Percentiles rank a stretch among this genome's conserved stretches.
Conservation (phyloP, 2,888 invertebrate species). For the Shargacucullia verbasci region DNA sequence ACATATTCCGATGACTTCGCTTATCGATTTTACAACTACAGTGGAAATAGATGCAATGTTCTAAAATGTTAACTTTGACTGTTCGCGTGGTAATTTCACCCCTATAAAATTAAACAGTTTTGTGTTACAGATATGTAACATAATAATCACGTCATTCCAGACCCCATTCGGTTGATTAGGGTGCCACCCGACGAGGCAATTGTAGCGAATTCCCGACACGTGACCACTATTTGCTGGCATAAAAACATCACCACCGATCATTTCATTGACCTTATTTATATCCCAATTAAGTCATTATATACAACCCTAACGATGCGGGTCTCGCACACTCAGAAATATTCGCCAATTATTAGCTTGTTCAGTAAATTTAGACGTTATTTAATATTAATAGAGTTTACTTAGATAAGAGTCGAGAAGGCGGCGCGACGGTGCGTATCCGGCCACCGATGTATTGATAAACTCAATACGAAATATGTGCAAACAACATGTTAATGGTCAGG, state of each 20-base stretch:
- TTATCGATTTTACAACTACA: conserved; percentile 55
- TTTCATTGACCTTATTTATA: conserved; percentile 81
- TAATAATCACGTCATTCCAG: conserved; percentile 84
- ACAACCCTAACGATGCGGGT: conserved; percentile 79
- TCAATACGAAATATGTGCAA: conserved; percentile 68
- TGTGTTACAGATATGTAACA: conserved; percentile 73
- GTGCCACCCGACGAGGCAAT: conserved; percentile 75
- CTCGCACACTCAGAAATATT: conserved; percentile 45
- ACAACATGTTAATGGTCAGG: conserved; percentile 62
- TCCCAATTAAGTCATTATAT: conserved; percentile 81
- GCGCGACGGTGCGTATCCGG: conserved; percentile 78
- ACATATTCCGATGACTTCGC: conserved; percentile 55
- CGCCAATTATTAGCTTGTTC: conserved; percentile 49
- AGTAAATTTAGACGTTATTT: conserved; percentile 35
- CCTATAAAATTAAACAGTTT: conserved; percentile 63
- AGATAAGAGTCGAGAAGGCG: conserved; percentile 79
- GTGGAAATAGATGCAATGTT: conserved; percentile 27
- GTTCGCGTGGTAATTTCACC: conserved; percentile 42
- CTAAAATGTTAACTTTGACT: conserved; percentile 24
- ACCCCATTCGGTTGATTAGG: conserved; percentile 73
- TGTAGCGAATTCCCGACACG: conserved; percentile 83
- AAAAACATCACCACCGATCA: conserved; percentile 78
- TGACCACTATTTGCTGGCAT: conserved; percentile 84
- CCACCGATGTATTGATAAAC: conserved; percentile 75
- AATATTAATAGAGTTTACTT: conserved; percentile 63